phyloP scores from a whole-genome alignment of 2,888 invertebrate genomes.

The Cryptocephalus primarius region DNA sequence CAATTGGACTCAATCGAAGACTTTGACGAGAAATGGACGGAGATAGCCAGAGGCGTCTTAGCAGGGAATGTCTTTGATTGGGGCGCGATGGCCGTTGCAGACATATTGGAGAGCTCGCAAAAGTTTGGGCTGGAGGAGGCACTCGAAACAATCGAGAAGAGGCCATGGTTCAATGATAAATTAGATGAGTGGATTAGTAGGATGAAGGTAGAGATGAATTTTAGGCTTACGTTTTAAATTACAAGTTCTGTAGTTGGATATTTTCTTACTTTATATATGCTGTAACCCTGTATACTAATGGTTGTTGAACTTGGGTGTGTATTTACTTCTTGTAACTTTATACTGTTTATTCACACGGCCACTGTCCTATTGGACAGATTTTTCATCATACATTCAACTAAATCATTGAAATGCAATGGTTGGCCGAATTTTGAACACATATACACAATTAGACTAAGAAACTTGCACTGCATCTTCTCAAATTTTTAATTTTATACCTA shows the following conservation, averaged over 20 bases:
- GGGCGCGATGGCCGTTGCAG: slow-evolving; percentile 86
- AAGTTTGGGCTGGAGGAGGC: slow-evolving; percentile 77
- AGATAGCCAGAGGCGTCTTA: slow-evolving; percentile 54
- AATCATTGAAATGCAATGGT: too few relatives aligned
- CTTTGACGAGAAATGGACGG: slow-evolving; percentile 49
- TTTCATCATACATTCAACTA: too few relatives aligned
- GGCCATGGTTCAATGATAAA: slow-evolving; percentile 88
- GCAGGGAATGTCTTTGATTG: slow-evolving; percentile 95
- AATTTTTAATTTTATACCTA: too few relatives aligned
- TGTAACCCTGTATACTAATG: too few relatives aligned
- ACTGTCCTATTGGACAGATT: too few relatives aligned
- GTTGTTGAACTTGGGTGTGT: too few relatives aligned
- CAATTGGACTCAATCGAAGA: slow-evolving; percentile 58
- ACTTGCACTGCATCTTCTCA: too few relatives aligned
- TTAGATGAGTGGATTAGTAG: slow-evolving; percentile 74
- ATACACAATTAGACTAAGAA: too few relatives aligned
- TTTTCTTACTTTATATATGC: too few relatives aligned
- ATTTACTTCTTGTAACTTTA: too few relatives aligned
- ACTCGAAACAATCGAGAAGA: slow-evolving; percentile 66
- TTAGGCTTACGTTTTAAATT: not conserved
- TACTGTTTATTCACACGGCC: too few relatives aligned
- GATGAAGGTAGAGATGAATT: slow-evolving; percentile 44
- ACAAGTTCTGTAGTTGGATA: not conserved
- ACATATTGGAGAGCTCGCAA: slow-evolving; percentile 61
- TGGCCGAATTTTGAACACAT: too few relatives aligned